These are phyloP conservation scores for Andrena fulva DNA, from an alignment of 2,888 invertebrate species.

Conservation along the genomic window DNA sequence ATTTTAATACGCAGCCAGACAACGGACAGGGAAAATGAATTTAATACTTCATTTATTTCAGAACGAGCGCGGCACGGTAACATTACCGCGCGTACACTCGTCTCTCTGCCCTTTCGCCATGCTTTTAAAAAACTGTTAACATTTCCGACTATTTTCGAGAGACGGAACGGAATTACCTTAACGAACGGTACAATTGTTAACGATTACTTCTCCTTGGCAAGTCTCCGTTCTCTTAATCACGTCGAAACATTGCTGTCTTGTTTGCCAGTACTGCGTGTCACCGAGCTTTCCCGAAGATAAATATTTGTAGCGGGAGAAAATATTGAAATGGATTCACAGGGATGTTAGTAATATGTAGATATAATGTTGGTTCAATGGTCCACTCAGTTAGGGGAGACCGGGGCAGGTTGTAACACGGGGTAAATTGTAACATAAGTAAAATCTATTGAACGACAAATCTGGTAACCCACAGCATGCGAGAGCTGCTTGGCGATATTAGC, in stretches of 20 bases:
- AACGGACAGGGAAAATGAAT: conserved; percentile 69
- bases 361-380: too few relatives aligned
- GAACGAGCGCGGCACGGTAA: conserved; percentile 37
- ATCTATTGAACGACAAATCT: too few relatives aligned
- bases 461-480: too few relatives aligned
- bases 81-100: conserved; percentile 27
- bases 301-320: background rate
- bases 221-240: conserved; percentile 34
- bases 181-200: conserved; percentile 46
- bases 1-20: conserved; percentile 71
- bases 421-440: too few relatives aligned
- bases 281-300: background rate
- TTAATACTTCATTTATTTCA: conserved; percentile 73
- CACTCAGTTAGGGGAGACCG: too few relatives aligned
- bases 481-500: too few relatives aligned
- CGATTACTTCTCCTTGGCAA: conserved; percentile 31
- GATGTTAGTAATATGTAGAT: background rate
- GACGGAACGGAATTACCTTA: conserved; percentile 43
- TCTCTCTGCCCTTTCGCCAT: conserved; percentile 18
- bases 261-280: background rate
- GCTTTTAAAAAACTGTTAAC: conserved; percentile 49
- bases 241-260: conserved; percentile 15
- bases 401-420: too few relatives aligned
- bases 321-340: background rate
- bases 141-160: conserved; percentile 38